Evolutionary conservation across 2,888 invertebrate species (phyloP), one percentile per base, ranked within the genome.

Genomic region (Tupiocoris notatus): DNA sequence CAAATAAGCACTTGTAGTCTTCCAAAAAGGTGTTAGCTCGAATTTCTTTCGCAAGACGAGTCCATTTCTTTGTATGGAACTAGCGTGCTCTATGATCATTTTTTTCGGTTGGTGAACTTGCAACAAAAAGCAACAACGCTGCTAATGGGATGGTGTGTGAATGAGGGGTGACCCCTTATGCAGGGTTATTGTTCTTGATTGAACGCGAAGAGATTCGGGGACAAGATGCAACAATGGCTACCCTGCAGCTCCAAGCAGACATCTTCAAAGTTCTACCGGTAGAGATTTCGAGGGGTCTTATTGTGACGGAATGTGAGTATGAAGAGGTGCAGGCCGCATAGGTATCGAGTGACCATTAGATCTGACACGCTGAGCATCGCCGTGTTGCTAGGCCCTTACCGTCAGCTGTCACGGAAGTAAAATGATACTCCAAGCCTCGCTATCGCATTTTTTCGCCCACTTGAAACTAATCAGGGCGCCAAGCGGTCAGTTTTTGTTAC

Each of bases 331-430:
- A 39, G 39, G 61, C 75, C 75, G 75, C 75, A 75, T 75, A 24
- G 66, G 75, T 75, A 75, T 75, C 75, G 75, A 75, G 75, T 75
- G 75, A 75, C 75, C 75, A 75, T 75, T 75, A 75, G 66, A 64
- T 24, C 23, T 57, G 62, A 61, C 61, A 54, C 62, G 73, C 73
- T 39, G 54, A 61, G 61, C 62, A n/a, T n/a, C n/a, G n/a, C n/a
- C n/a, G n/a, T n/a, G n/a, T n/a, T n/a, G n/a, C n/a, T n/a, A n/a
- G n/a, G 21, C 65, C 64, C 64, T 75, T 56, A 75, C 65, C 75
- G 64, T 75, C 75, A 75, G 65, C 75, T 75, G 75, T 75, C 75
- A 64, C 24, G 57, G 22, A 1, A 24, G 71, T 59, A 75, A 75
- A 25, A 6, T 23, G 75, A 75, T 75, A 75, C n/a, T 22, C 63